phyloP scores from a whole-genome alignment of 1,140 invertebrate species.

The Cryptotermes secundus region DNA sequence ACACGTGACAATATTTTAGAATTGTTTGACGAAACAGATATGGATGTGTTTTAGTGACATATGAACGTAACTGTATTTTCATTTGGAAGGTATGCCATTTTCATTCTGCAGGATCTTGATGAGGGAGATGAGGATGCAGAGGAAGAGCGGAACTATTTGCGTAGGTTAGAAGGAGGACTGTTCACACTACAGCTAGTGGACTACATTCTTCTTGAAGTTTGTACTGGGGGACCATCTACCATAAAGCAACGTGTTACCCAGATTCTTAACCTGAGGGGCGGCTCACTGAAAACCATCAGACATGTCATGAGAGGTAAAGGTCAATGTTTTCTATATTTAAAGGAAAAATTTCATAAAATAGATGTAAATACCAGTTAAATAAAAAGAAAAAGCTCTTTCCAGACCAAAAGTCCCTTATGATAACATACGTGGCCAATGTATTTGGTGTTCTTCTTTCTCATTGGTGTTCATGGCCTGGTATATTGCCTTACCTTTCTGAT shows the following conservation, averaged over 20 bases:
- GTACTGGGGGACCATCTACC: conserved; percentile 67
- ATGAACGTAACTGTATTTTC: conserved; percentile 19
- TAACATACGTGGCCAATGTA: too few relatives aligned
- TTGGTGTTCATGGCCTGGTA: too few relatives aligned
- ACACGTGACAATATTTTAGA: too few relatives aligned
- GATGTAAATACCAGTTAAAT: too few relatives aligned
- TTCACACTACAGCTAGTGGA: conserved; percentile 96
- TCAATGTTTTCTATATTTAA: background rate
- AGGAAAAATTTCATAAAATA: too few relatives aligned
- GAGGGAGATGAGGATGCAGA: conserved; percentile 63
- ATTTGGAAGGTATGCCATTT: too few relatives aligned
- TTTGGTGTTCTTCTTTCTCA: too few relatives aligned
- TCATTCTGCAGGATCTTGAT: conserved; percentile 45
- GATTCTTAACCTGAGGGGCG: conserved; percentile 85
- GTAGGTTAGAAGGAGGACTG: conserved; percentile 86
- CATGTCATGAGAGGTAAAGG: conserved; percentile 86
- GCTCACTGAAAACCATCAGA: conserved; percentile 90
- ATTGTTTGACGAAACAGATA: too few relatives aligned
- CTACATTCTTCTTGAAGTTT: conserved; percentile 93
- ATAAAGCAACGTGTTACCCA: conserved; percentile 88
- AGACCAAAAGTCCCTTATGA: too few relatives aligned
- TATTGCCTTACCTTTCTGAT: too few relatives aligned
- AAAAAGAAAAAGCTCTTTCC: too few relatives aligned
- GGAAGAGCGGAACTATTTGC: conserved; percentile 85
- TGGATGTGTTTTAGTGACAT: too few relatives aligned